Evolutionary conservation across 2,797 vertebrate species (phyloP).

Genomic region (Rhinoraja longicauda): DNA sequence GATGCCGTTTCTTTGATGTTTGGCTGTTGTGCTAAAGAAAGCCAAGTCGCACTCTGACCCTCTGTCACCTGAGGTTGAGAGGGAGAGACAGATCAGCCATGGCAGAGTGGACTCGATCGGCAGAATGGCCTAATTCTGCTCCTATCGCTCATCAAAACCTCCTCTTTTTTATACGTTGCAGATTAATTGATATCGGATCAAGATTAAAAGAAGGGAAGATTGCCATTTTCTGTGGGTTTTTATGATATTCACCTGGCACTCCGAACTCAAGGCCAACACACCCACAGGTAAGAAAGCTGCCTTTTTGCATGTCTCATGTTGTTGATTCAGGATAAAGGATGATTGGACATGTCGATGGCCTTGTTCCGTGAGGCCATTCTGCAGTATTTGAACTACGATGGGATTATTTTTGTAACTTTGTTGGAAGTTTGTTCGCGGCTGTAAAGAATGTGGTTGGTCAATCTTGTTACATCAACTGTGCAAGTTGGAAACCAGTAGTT

Average conservation of each 20-base stretch:
- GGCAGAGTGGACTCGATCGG: too few relatives aligned
- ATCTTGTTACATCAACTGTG: neutral
- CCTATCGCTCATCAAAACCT: neutral
- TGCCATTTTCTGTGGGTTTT: neutral
- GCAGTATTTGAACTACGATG: neutral
- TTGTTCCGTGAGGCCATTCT: neutral
- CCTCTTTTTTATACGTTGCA: neutral
- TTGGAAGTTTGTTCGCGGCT: neutral
- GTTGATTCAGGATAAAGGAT: neutral
- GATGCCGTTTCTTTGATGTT: neutral
- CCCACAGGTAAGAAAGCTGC: constrained; percentile 29
- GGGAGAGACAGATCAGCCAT: too few relatives aligned
- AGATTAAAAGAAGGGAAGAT: neutral
- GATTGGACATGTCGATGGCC: neutral
- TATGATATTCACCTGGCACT: neutral
- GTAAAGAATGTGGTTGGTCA: neutral
- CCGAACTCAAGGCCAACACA: neutral
- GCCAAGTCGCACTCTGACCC: neutral
- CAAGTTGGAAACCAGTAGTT: neutral
- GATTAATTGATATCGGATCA: neutral
- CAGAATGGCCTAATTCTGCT: too few relatives aligned
- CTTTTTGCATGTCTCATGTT: neutral
- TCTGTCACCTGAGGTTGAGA: neutral
- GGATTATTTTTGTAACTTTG: constrained; percentile 2
- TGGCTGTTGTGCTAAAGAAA: neutral